Conservation (phyloP, 1,140 invertebrate species). For the Achroia grisella region DNA sequence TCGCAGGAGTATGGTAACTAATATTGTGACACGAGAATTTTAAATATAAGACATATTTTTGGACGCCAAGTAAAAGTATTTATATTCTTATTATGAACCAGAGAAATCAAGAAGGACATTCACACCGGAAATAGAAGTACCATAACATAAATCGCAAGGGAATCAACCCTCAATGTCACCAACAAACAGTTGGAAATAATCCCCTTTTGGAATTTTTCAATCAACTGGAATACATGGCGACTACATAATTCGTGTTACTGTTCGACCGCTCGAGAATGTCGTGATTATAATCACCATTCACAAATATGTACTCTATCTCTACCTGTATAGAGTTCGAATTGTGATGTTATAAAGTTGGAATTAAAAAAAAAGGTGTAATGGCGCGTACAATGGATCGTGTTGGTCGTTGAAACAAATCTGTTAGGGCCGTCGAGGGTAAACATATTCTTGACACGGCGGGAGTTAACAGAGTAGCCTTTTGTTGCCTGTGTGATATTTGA, state of each 20-base stretch:
- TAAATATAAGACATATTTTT: too few relatives aligned
- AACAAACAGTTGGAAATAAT: slow-evolving; percentile 37
- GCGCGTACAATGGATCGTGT: slow-evolving; percentile 43
- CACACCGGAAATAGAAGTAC: slow-evolving; percentile 23
- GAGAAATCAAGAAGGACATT: neutral
- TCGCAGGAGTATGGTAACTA: too few relatives aligned
- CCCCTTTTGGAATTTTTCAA: slow-evolving; percentile 58
- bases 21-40: too few relatives aligned
- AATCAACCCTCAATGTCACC: slow-evolving; percentile 33
- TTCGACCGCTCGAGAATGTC: slow-evolving; percentile 30
- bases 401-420: slow-evolving; percentile 50
- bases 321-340: slow-evolving; percentile 8
- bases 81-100: too few relatives aligned
- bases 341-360: neutral
- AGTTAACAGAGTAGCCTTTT: too few relatives aligned
- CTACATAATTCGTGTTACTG: slow-evolving; percentile 52
- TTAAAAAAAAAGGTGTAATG: slow-evolving; percentile 43
- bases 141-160: slow-evolving; percentile 31
- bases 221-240: slow-evolving; percentile 45
- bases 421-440: slow-evolving; percentile 29
- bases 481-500: too few relatives aligned
- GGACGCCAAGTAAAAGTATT: too few relatives aligned
- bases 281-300: slow-evolving; percentile 34
- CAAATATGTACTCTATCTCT: slow-evolving; percentile 9
- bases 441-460: slow-evolving; percentile 8